Percentiles rank a stretch among this genome's conserved stretches.
Conservation (phyloP, 2,888 invertebrate species). For the Cheiracanthium punctorium region DNA sequence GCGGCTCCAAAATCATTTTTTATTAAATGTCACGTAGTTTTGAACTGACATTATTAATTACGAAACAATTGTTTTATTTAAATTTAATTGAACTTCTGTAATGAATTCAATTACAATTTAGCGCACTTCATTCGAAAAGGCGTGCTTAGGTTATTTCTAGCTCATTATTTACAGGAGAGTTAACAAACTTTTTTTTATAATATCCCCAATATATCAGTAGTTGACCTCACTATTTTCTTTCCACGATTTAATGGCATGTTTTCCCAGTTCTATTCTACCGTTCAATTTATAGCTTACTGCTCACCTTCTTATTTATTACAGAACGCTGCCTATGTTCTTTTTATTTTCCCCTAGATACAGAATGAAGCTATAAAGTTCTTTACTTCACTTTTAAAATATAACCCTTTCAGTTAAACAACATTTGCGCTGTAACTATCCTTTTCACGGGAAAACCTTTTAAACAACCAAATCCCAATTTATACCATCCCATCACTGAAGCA, state of each 20-base stretch:
- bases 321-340: background rate
- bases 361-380: background rate
- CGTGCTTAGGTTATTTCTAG: no score
- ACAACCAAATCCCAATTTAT: no score
- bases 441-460: no score
- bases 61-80: no score
- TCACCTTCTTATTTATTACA: background rate
- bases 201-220: background rate
- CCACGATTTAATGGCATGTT: background rate
- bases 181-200: background rate
- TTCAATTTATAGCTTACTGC: background rate
- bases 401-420: background rate
- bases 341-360: background rate
- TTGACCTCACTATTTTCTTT: background rate
- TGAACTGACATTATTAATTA: no score
- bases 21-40: no score
- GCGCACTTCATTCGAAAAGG: no score
- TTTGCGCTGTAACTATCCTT: background rate
- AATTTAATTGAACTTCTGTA: no score
- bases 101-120: no score
- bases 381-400: background rate
- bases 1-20: no score
- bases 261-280: background rate
- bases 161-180: background rate
- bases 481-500: no score